These are phyloP conservation scores for Drosophila gaucha DNA, from an alignment of 2,888 invertebrate genomes.

Conservation along the genomic window DNA sequence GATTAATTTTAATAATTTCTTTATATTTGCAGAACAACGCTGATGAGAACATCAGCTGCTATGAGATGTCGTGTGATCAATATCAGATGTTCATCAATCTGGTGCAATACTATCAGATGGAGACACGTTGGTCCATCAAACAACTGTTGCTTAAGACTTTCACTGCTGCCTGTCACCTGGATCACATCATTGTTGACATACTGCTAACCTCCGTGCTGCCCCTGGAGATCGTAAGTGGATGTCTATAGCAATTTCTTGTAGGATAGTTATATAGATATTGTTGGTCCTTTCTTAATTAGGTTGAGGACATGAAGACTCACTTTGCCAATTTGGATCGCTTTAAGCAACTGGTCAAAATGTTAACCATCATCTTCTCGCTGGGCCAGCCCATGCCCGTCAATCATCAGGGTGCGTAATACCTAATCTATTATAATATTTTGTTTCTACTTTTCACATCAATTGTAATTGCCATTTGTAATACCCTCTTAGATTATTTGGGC, in stretches of 20 bases:
- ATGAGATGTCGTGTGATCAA: constrained; percentile 92
- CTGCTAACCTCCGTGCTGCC: constrained; percentile 95
- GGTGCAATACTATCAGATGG: constrained; percentile 98
- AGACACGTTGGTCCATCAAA: constrained; percentile 93
- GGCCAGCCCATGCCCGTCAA: constrained; percentile 95
- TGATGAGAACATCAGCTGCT: constrained; percentile 93
- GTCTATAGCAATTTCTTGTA: too few species aligned
- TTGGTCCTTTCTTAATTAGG: constrained; percentile 83
- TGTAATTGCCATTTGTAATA: too few species aligned
- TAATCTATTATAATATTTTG: too few species aligned
- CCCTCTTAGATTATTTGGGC: constrained; percentile 92
- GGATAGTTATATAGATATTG: background rate
- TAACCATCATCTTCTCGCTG: constrained; percentile 95
- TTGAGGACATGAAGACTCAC: constrained; percentile 90
- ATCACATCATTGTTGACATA: constrained; percentile 91
- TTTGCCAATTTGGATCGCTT: constrained; percentile 91
- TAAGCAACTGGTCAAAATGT: constrained; percentile 92
- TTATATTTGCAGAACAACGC: constrained; percentile 91
- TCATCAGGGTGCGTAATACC: constrained; percentile 89
- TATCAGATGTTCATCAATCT: constrained; percentile 93
- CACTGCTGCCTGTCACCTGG: constrained; percentile 94
- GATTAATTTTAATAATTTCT: background rate
- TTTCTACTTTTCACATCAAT: too few species aligned
- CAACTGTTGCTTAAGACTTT: constrained; percentile 93
- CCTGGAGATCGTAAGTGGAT: constrained; percentile 92